Base-by-base conservation (phyloP, 2,113 vertebrate species). In the Manacus vitellinus region DNA sequence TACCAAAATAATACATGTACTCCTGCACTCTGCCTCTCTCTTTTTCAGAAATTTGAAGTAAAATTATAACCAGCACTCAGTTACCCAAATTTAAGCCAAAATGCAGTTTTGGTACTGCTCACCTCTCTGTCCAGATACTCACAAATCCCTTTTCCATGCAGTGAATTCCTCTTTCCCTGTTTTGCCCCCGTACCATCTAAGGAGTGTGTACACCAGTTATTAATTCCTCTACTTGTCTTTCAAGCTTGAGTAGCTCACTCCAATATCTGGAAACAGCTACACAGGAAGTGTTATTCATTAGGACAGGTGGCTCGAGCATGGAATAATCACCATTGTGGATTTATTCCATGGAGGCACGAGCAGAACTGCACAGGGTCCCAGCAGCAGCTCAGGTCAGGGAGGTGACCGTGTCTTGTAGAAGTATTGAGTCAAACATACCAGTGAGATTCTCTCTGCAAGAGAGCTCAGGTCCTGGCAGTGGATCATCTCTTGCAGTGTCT, bases 211-310 rank as follows among this genome's bases (percentile, higher is more conserved):
- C 75, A 27, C 82, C 83, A 58, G 79, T 77, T 92, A 63, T 35
- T 92, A 76, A 93, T 88, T 94, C 54, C 82, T 79, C 67, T 58
- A 49, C 88, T 93, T 76, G 78, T 94, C 94, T 96, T 96, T 95
- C 92, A 94, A 83, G 95, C 92, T 90, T 83, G 90, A 97, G 88
- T 90, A 85, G 75, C 58, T 89, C 85, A 37, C 78, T 93, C 88
- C 82, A 93, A 31, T 94, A 66, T 82, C 94, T 92, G 63, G 49
- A 55, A 85, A 58, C 0, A 28, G 88, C 85, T 73, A 10, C 81
- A 8, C 22, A 44, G 78, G 85, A 82, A 88, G 67, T 0, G 24
- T 93, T 92, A 75, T 56, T 94, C 85, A 79, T 84, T 54, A 76
- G 90, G 78, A 85, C 88, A 85, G 74, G 95, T 88, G 90, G 85